Evolutionary conservation across 2,888 invertebrate genomes (phyloP), one percentile per base, ranked within the genome.

Genomic region (Epinotia brunnichana): DNA sequence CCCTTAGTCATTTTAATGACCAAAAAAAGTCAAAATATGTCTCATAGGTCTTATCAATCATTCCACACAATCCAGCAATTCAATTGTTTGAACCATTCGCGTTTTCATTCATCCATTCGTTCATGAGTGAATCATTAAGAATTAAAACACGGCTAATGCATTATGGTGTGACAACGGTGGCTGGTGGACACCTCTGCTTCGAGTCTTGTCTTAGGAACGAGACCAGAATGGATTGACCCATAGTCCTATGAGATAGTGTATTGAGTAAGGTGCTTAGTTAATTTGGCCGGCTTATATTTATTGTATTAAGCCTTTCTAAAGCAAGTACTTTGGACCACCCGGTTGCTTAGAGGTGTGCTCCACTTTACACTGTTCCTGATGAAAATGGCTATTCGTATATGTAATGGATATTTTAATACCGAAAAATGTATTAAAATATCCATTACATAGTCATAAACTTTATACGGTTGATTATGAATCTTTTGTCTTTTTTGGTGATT

Each of bases 71-170:
- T 73, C 73, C 39, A 72, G 51, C 68, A 57, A 73, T 73, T 73
- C 73, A 63, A 73, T 73, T 73, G 73, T 73, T 69, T 21, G 59
- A 41, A 21, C 62, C 68, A 73, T 73, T 73, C 69, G 73, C 68
- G 21, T 73, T 72, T 73, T 63, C 76, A 77, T 80, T 78, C 79
- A 78, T 80, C 80, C 76, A 81, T 79, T 81, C 78, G 77, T 78
- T 78, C 81, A 77, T 78, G 78, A 76, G 80, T 68, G 74, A 75
- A 74, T 75, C 80, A 82, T 85, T 84, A 85, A 78, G 77, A 81
- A 80, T 82, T 83, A 85, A 84, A 82, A 82, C 82, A 84, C 75
- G 79, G 77, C 81, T 83, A 85, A 87, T 87, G 85, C 85, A 86
- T 84, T 85, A 87, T 78, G 80, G 76, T 77, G 79, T 80, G 86